A percentile compares a stretch with the other conserved stretches of the same genome.
Evolutionary conservation across 37 sponge, comb jelly and placozoan species (phyloP).

Genomic region (Chondrilla cf. caribensis): DNA sequence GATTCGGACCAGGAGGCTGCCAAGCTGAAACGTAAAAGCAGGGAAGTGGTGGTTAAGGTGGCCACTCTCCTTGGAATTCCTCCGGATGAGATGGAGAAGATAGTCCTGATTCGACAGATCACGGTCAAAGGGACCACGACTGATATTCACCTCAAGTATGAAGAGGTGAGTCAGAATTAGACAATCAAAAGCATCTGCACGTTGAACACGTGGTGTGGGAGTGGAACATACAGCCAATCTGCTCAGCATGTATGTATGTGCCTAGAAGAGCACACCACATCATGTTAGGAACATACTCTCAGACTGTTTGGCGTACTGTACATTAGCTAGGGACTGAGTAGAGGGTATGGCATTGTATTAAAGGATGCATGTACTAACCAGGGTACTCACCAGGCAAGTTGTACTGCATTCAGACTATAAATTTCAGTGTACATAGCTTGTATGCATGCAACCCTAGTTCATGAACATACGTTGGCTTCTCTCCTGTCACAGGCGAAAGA

Average conservation of each 20-base stretch:
- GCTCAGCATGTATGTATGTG: not conserved
- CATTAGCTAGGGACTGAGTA: too few species aligned
- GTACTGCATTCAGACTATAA: too few species aligned
- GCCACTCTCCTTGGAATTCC: slow-evolving; percentile 76
- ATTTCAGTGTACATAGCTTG: too few species aligned
- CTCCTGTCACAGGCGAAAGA: slow-evolving; percentile 88
- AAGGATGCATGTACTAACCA: too few species aligned
- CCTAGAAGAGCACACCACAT: too few species aligned
- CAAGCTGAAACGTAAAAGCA: slow-evolving; percentile 54
- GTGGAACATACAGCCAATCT: not conserved
- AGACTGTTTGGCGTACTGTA: too few species aligned
- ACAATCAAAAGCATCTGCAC: not conserved
- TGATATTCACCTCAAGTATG: slow-evolving; percentile 75
- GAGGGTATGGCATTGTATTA: too few species aligned
- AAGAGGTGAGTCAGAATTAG: slow-evolving; percentile 56
- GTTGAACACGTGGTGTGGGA: not conserved
- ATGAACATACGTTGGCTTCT: too few species aligned
- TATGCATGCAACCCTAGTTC: too few species aligned
- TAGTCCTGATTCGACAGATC: slow-evolving; percentile 80
- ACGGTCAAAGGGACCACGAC: slow-evolving; percentile 77
- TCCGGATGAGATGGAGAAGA: slow-evolving; percentile 46
- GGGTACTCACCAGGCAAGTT: too few species aligned
- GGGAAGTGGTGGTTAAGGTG: slow-evolving; percentile 45
- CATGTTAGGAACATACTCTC: too few species aligned
- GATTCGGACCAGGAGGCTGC: slow-evolving; percentile 82